Evolutionary conservation across 2,113 vertebrate genomes (phyloP).

Genomic region (Alosa alosa): DNA sequence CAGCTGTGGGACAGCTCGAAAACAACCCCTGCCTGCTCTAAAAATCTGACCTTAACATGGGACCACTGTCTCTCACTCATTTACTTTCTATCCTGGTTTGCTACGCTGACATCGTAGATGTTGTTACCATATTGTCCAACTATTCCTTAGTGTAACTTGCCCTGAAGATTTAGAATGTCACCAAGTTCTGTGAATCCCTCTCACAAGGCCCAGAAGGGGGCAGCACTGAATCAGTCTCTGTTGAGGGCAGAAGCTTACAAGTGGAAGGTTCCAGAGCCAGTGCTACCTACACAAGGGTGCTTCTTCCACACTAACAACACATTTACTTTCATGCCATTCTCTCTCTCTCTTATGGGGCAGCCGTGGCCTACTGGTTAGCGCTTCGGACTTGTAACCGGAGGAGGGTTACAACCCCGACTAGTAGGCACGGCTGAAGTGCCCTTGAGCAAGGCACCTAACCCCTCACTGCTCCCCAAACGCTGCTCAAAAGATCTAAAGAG

Average conservation of each 20-base stretch:
- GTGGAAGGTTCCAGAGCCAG: neutral
- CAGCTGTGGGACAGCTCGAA: neutral
- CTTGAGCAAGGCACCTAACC: too few species aligned
- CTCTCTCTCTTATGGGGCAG: neutral
- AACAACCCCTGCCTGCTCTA: neutral
- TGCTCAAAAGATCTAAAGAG: too few species aligned
- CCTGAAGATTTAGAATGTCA: too few species aligned
- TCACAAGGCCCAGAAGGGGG: constrained; percentile 12
- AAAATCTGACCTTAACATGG: neutral
- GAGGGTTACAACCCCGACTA: too few species aligned
- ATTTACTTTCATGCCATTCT: neutral
- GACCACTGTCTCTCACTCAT: neutral
- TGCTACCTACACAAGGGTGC: neutral
- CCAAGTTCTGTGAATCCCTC: neutral
- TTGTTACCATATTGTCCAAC: too few species aligned
- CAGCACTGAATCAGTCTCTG: constrained; percentile 29
- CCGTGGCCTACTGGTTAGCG: too few species aligned
- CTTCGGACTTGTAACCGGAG: too few species aligned
- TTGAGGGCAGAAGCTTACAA: neutral
- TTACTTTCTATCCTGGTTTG: neutral
- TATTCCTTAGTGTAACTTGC: too few species aligned
- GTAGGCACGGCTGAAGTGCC: too few species aligned
- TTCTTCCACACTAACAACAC: neutral
- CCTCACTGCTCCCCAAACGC: too few species aligned
- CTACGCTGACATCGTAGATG: too few species aligned